Conservation (phyloP, 2,113 vertebrate species). For the Maccullochella peelii region DNA sequence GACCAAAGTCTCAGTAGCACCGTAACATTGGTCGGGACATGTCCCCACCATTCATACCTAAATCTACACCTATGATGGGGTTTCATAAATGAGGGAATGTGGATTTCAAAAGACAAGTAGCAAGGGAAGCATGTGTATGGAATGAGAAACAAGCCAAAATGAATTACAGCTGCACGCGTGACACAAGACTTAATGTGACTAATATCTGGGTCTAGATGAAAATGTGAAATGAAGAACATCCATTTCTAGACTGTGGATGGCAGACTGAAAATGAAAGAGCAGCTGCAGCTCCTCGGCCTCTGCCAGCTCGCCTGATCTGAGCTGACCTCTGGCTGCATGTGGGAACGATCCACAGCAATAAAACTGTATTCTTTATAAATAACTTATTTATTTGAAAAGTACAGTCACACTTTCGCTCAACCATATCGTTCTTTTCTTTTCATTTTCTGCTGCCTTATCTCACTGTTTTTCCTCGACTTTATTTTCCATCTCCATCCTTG, state of each 20-base stretch:
- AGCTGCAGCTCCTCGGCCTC: not conserved
- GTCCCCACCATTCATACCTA: not conserved
- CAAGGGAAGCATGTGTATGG: not conserved
- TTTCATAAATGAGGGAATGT: not conserved
- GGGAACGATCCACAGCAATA: not conserved
- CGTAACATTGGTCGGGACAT: not conserved
- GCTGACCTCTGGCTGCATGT: slow-evolving; percentile 23
- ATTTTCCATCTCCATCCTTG: slow-evolving; percentile 41
- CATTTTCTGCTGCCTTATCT: slow-evolving; percentile 23
- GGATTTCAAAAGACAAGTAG: slow-evolving; percentile 4
- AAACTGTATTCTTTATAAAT: slow-evolving; percentile 14
- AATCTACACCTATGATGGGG: not conserved
- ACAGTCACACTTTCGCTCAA: not conserved
- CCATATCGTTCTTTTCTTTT: not conserved
- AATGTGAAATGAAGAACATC: slow-evolving; percentile 24
- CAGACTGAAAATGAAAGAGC: slow-evolving; percentile 19
- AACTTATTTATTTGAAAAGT: slow-evolving; percentile 7
- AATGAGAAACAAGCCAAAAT: slow-evolving; percentile 9
- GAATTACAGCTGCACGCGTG: slow-evolving; percentile 31
- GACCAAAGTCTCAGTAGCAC: not conserved
- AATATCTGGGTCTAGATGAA: slow-evolving; percentile 19
- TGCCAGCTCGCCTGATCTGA: not conserved
- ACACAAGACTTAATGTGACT: slow-evolving; percentile 26
- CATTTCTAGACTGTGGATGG: slow-evolving; percentile 11
- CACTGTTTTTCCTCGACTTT: slow-evolving; percentile 37